These are phyloP conservation scores for Eilema caniola DNA, from an alignment of 2,888 invertebrate genomes.

Conservation along the genomic window DNA sequence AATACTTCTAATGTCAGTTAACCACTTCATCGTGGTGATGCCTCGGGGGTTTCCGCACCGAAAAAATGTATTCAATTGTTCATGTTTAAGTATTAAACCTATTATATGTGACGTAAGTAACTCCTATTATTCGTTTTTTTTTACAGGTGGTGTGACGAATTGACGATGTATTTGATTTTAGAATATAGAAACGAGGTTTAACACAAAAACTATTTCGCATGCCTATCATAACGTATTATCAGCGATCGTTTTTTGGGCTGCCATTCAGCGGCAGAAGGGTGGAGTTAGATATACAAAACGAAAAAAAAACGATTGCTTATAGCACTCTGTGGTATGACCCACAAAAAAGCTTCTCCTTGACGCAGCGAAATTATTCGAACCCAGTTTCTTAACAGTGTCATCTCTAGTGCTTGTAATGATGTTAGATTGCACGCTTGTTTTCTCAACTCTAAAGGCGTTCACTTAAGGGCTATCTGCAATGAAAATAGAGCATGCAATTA, in stretches of 20 bases:
- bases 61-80: background rate
- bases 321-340: background rate
- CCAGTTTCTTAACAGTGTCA: constrained; percentile 52
- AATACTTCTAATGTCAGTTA: background rate
- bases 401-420: constrained; percentile 53
- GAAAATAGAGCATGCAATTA: constrained; percentile 74
- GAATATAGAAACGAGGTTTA: background rate
- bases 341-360: constrained; percentile 26
- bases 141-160: background rate
- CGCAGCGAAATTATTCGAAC: constrained; percentile 37
- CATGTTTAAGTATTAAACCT: background rate
- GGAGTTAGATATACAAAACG: too few species aligned
- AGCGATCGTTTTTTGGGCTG: background rate
- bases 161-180: background rate
- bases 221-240: too few species aligned
- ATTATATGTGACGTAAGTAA: constrained; percentile 1
- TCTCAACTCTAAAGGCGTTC: constrained; percentile 55
- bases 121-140: background rate
- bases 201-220: too few species aligned
- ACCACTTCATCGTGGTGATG: too few species aligned
- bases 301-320: too few species aligned
- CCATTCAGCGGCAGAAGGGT: background rate
- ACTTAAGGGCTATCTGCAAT: constrained; percentile 63
- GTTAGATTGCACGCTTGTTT: constrained; percentile 54
- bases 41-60: too few species aligned